Evolutionary conservation across 2,888 invertebrate species (phyloP).

Genomic region (Leptopilina syphax): DNA sequence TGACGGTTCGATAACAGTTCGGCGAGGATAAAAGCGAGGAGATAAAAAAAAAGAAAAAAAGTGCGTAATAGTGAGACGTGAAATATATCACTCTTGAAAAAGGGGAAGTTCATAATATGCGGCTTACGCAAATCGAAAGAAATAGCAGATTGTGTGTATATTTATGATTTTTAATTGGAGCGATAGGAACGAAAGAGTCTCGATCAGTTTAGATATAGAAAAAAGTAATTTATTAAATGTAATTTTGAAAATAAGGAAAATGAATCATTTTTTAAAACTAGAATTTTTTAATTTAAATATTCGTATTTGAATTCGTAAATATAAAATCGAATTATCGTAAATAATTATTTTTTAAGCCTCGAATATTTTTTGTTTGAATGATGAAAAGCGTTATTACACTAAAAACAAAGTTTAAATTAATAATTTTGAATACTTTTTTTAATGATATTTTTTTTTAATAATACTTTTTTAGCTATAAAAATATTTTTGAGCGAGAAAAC

Average conservation of each 20-base stretch:
- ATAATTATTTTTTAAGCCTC: too few relatives aligned
- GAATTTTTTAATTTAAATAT: too few relatives aligned
- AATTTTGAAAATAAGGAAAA: background rate
- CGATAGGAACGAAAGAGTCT: constrained; percentile 2
- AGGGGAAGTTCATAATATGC: background rate
- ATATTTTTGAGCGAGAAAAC: too few relatives aligned
- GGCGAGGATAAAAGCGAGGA: background rate
- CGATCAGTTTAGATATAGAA: background rate
- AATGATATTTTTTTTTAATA: too few relatives aligned
- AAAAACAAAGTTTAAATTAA: too few relatives aligned
- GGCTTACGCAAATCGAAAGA: constrained; percentile 19
- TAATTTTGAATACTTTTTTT: too few relatives aligned
- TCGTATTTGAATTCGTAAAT: too few relatives aligned
- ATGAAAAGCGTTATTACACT: too few relatives aligned
- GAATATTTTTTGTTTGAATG: too few relatives aligned
- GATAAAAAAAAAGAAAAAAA: constrained; percentile 8
- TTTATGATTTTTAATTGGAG: constrained; percentile 28
- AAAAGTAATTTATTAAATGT: background rate
- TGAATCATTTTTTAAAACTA: too few relatives aligned
- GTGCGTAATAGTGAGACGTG: constrained; percentile 4
- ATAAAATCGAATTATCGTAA: too few relatives aligned
- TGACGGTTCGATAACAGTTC: constrained; percentile 10
- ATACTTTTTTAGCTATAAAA: too few relatives aligned
- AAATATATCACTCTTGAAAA: background rate
- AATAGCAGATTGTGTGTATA: constrained; percentile 10